Evolutionary conservation across 2,888 invertebrate genomes (phyloP).

Genomic region (Diaprepes abbreviatus): DNA sequence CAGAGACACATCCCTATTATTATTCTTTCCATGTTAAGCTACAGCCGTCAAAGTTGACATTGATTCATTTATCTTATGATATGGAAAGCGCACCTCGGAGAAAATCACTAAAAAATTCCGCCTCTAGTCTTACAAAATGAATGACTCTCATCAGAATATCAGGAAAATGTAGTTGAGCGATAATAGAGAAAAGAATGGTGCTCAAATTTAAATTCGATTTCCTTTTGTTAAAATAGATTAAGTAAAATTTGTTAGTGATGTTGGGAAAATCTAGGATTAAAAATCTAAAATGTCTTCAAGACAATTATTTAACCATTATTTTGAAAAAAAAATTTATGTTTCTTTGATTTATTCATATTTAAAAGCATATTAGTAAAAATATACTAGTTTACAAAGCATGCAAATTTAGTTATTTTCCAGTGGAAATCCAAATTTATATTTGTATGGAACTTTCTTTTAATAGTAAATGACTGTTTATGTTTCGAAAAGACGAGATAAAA

Average conservation of each 20-base stretch:
- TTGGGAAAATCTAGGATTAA: no score
- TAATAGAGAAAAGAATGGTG: slow-evolving; percentile 21
- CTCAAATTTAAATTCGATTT: slow-evolving; percentile 25
- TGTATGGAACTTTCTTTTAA: no score
- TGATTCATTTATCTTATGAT: slow-evolving; percentile 40
- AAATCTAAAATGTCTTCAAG: no score
- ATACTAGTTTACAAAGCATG: no score
- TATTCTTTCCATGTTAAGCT: slow-evolving; percentile 34
- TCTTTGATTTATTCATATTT: no score
- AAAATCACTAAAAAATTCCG: slow-evolving; percentile 32
- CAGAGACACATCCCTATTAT: slow-evolving; percentile 29
- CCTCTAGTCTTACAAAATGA: slow-evolving; percentile 24
- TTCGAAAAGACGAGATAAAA: no score
- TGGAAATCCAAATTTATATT: no score
- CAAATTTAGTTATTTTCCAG: no score
- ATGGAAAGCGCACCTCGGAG: slow-evolving; percentile 30
- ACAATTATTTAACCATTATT: no score
- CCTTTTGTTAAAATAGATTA: not conserved
- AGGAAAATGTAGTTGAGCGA: slow-evolving; percentile 25
- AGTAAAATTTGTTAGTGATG: not conserved
- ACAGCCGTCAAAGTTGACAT: slow-evolving; percentile 34
- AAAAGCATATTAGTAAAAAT: no score
- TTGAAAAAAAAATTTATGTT: no score
- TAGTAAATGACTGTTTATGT: no score
- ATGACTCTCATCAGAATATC: slow-evolving; percentile 24